Base-by-base conservation (phyloP, 1,140 invertebrate species). In the Macrocentrus cingulum region DNA sequence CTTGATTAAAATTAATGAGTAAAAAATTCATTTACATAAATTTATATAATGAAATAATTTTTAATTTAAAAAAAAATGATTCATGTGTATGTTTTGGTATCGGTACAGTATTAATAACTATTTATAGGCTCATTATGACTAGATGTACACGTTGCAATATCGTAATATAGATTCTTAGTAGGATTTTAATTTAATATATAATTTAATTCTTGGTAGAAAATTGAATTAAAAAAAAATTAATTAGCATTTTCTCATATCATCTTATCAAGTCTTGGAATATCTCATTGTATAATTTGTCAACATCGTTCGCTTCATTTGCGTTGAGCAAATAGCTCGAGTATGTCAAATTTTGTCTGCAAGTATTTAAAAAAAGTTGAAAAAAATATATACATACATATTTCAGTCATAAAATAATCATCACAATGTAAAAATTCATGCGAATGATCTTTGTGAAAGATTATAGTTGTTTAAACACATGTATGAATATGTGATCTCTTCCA, bases 241-340 rank as follows among this genome's bases (percentile, higher is more conserved):
- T 50, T 25, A 2, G 7, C 16, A 11, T n/a, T 16, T 34, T 18
- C n/a, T 16, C 15, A 1, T 32, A 11, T 15, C 1, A 19, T 34
- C 9, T 34, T 2, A 50, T 2, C 15, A 52, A 52, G n/a, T 52
- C 19, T 41, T 4, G 29, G 7, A n/a, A 39, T n/a, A n/a, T 4
- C 3, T 39, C 11, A 39, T 39, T 39, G 3, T n/a, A n/a, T 4
- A 8, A 39, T 39, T 39, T 45, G 19, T 11, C 13, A 56, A 56
- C 54, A 13, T 48, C 54, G 25, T 23, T n/a, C n/a, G n/a, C 25
- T n/a, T 48, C 29, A 46, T 48, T 56, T 56, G 42, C 44, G 4
- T 32, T 1, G 11, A 41, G 44, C 54, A 56, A 56, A 48, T 32
- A 41, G 37, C 44, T 48, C 13, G 54, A 56, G 54, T 45, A n/a